phyloP scores from a whole-genome alignment of 2,113 vertebrate species.

The Callorhinus ursinus region DNA sequence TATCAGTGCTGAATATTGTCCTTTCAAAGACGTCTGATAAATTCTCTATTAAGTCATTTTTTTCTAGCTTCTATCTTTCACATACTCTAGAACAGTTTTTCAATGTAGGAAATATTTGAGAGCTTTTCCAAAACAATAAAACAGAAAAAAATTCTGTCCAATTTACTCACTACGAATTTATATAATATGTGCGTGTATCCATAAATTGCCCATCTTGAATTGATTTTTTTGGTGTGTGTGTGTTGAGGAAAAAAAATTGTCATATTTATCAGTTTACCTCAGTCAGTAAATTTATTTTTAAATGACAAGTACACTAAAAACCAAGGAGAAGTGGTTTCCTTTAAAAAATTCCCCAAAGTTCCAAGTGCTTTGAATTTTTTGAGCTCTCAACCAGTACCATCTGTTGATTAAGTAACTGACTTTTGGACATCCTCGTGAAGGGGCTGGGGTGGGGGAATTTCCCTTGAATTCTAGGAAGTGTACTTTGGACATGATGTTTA shows the following conservation, averaged over 20 bases:
- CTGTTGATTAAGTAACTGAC: slow-evolving; percentile 58
- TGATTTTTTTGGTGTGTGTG: neutral
- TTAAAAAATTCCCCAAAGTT: slow-evolving; percentile 1
- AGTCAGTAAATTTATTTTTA: neutral
- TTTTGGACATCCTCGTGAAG: slow-evolving; percentile 50
- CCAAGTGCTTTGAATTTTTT: slow-evolving; percentile 26
- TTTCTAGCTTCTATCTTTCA: neutral
- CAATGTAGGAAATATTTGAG: neutral
- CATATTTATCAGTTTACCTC: neutral
- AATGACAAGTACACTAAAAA: neutral
- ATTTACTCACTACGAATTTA: neutral
- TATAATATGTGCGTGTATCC: neutral
- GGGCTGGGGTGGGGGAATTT: neutral
- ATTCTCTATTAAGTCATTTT: neutral
- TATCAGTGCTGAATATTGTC: neutral
- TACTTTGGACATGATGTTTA: slow-evolving; percentile 60
- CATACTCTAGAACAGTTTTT: neutral
- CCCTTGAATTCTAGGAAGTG: slow-evolving; percentile 69
- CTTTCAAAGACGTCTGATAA: neutral
- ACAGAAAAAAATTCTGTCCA: neutral
- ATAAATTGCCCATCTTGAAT: neutral
- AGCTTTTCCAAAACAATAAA: slow-evolving; percentile 4
- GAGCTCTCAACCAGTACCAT: neutral
- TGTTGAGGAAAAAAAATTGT: neutral
- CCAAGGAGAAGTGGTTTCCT: neutral